These are phyloP conservation scores for Rhabdomys pumilio DNA, from an alignment of 2,797 vertebrate species.

Conservation along the genomic window DNA sequence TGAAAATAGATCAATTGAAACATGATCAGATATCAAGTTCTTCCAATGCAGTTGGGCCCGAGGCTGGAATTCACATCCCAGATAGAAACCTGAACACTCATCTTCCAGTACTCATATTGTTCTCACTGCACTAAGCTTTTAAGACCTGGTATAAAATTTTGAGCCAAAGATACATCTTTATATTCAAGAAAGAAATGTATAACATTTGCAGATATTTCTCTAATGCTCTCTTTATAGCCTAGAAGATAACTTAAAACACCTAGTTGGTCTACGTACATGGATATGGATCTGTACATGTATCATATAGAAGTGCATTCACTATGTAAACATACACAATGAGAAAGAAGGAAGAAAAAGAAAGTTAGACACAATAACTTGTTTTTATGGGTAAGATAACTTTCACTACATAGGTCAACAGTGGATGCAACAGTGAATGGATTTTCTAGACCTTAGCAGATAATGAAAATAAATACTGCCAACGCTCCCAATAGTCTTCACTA, in stretches of 20 bases:
- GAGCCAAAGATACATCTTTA: neutral
- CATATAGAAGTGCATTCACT: neutral
- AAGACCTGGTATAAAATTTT: neutral
- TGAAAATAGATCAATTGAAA: neutral
- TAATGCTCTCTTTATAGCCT: neutral
- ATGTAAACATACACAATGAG: neutral
- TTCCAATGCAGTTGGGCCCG: neutral
- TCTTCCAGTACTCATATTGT: neutral
- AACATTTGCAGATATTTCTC: neutral
- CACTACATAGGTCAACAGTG: neutral
- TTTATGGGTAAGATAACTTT: neutral
- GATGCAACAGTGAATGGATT: neutral
- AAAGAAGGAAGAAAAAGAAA: neutral
- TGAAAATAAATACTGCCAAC: neutral
- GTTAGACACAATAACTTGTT: neutral
- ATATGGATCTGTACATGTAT: neutral
- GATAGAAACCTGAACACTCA: neutral
- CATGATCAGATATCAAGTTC: neutral
- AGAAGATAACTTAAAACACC: slow-evolving; percentile 27
- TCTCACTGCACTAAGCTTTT: neutral
- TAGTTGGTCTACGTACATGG: neutral
- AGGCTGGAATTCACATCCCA: neutral
- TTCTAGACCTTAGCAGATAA: slow-evolving; percentile 20
- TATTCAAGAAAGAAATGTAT: slow-evolving; percentile 34
- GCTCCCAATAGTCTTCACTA: neutral